Evolutionary conservation across 2,888 invertebrate genomes (phyloP).

Genomic region (Hyalella azteca): DNA sequence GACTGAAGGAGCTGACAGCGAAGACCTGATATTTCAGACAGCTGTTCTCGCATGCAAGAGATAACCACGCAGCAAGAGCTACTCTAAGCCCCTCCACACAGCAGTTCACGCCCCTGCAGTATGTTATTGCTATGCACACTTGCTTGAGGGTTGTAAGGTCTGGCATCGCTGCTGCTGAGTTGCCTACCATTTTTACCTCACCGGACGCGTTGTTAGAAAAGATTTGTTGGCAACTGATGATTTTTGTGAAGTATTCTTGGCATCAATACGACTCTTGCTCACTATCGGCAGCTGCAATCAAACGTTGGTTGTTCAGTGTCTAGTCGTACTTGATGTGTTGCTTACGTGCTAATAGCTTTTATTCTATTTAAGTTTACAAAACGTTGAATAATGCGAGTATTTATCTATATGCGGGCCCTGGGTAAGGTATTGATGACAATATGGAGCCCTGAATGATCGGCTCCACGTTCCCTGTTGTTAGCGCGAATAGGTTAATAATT

Average conservation of each 20-base stretch:
- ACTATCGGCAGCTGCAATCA: slow-evolving; percentile 28
- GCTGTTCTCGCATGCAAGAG: no score
- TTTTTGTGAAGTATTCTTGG: not conserved
- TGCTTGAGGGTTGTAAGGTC: no score
- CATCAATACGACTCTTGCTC: not conserved
- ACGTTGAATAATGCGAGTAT: slow-evolving; percentile 17
- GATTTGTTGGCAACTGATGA: not conserved
- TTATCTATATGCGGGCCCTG: no score
- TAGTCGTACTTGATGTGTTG: slow-evolving; percentile 27
- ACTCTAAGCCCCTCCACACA: no score
- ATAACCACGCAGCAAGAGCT: no score
- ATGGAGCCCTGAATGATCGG: slow-evolving; percentile 24
- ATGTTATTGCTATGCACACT: no score
- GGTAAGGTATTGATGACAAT: slow-evolving; percentile 23
- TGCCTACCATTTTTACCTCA: not conserved
- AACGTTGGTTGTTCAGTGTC: slow-evolving; percentile 5
- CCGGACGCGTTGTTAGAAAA: not conserved
- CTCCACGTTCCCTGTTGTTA: slow-evolving; percentile 27
- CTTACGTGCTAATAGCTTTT: slow-evolving; percentile 7
- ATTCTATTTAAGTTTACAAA: no score
- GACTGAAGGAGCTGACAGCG: no score
- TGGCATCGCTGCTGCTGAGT: not conserved
- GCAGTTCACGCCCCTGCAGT: no score
- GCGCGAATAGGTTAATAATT: slow-evolving; percentile 5
- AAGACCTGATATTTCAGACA: no score